Evolutionary conservation across 2,797 vertebrate species (phyloP).

Genomic region (Lophotriccus pileatus): DNA sequence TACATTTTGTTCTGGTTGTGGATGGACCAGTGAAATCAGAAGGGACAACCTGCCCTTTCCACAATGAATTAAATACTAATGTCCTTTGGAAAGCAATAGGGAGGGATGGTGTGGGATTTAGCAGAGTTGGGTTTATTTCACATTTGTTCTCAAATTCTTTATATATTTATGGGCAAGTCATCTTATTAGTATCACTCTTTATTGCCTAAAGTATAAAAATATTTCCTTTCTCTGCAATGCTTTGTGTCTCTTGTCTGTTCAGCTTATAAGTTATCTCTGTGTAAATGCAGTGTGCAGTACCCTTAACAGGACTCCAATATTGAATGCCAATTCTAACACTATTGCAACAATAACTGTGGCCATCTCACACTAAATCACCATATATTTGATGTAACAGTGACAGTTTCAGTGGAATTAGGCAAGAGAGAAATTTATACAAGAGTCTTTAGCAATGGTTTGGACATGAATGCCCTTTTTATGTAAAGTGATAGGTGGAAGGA

Average conservation of each 20-base stretch:
- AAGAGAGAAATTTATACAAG: conserved; percentile 25
- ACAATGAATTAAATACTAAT: neutral
- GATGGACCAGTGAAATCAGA: neutral
- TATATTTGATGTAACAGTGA: conserved; percentile 19
- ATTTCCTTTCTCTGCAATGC: neutral
- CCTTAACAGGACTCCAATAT: neutral
- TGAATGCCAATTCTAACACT: neutral
- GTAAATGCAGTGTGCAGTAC: neutral
- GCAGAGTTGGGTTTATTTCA: neutral
- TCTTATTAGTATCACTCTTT: neutral
- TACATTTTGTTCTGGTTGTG: neutral
- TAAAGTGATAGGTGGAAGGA: conserved; percentile 44
- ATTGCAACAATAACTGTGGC: neutral
- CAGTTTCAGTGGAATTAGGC: conserved; percentile 14
- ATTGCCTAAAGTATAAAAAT: neutral
- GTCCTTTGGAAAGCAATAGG: neutral
- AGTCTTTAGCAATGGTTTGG: conserved; percentile 28
- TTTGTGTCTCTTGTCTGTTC: neutral
- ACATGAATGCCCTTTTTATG: conserved; percentile 50
- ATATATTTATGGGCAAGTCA: neutral
- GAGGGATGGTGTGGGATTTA: neutral
- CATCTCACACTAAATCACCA: conserved; percentile 9
- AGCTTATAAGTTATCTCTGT: neutral
- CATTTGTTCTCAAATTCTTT: neutral
- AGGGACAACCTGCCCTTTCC: neutral